Evolutionary conservation across 2,113 vertebrate species (phyloP).

Genomic region (Sylvilagus bachmani): DNA sequence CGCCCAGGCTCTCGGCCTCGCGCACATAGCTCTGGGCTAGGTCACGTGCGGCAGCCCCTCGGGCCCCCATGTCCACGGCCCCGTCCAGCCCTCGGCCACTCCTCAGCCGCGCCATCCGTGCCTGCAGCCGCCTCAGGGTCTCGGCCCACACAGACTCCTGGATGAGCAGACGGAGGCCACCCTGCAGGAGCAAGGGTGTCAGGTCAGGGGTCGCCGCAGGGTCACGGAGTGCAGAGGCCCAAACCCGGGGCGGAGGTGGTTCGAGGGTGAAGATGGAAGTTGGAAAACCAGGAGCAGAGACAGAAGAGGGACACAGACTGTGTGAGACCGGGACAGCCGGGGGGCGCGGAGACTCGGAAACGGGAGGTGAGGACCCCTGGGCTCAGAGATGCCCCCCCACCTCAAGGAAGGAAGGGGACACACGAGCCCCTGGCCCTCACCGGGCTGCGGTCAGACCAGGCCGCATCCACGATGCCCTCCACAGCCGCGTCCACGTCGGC

Average conservation of each 20-base stretch:
- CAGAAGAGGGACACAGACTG: neutral
- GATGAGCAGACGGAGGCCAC: slow-evolving; percentile 88
- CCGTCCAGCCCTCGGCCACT: slow-evolving; percentile 86
- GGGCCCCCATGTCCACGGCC: slow-evolving; percentile 84
- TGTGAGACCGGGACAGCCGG: rapidly evolving
- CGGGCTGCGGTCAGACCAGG: slow-evolving; percentile 84
- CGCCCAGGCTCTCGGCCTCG: slow-evolving; percentile 91
- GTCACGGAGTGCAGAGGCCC: slow-evolving; percentile 82
- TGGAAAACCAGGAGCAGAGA: neutral
- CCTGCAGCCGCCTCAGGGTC: slow-evolving; percentile 86
- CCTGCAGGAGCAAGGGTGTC: slow-evolving; percentile 30
- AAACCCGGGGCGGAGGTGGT: neutral
- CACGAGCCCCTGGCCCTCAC: neutral
- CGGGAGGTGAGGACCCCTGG: rapidly evolving
- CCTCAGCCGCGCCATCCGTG: slow-evolving; percentile 88
- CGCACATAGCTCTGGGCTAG: slow-evolving; percentile 87
- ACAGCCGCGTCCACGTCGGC: slow-evolving; percentile 84
- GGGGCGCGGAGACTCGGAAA: neutral
- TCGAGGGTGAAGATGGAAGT: neutral
- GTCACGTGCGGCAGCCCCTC: slow-evolving; percentile 71
- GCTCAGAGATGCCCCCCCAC: rapidly evolving
- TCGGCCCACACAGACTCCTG: slow-evolving; percentile 91
- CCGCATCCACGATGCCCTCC: slow-evolving; percentile 83
- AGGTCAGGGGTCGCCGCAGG: neutral
- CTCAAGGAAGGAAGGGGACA: neutral